Percentiles rank a stretch among this genome's conserved stretches.
phyloP scores from a whole-genome alignment of 30 jellyfish, hydroid and myxozoan species.

The Turritopsis dohrnii region DNA sequence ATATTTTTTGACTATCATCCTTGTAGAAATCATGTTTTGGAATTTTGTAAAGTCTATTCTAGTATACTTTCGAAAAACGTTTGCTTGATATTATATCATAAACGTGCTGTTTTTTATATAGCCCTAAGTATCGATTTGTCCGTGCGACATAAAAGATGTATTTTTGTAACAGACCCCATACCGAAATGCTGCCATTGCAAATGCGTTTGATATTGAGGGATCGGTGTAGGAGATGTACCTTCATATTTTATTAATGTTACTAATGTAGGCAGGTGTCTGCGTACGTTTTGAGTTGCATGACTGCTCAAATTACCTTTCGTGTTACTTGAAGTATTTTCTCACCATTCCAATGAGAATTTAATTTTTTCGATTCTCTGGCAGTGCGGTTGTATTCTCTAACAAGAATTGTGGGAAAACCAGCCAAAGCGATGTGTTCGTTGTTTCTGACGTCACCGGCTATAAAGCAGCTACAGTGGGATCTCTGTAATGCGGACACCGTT shows the following conservation, averaged over 20 bases:
- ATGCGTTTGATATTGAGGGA: slow-evolving; percentile 17
- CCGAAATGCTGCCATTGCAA: slow-evolving; percentile 48
- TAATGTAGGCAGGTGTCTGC: slow-evolving; percentile 26
- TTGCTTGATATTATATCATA: no score
- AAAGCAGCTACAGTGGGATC: no score
- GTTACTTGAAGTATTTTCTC: slow-evolving; percentile 27
- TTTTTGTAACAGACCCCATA: no score
- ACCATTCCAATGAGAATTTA: slow-evolving; percentile 42
- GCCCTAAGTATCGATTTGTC: slow-evolving; percentile 24
- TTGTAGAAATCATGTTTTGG: no score
- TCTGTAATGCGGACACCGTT: no score
- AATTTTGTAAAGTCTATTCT: no score
- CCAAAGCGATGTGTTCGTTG: slow-evolving; percentile 32
- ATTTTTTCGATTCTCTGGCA: slow-evolving; percentile 7
- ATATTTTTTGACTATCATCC: no score
- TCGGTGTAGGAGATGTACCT: slow-evolving; percentile 32
- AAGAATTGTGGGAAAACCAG: slow-evolving; percentile 30
- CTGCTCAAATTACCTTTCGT: slow-evolving; percentile 42
- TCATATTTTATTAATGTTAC: background rate
- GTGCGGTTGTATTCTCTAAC: slow-evolving; percentile 48
- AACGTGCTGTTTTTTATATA: no score
- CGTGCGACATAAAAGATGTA: no score
- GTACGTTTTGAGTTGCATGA: slow-evolving; percentile 30
- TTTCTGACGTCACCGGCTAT: slow-evolving; percentile 45
- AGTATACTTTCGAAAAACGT: no score